Evolutionary conservation across 2,888 invertebrate species (phyloP), one percentile per base, ranked within the genome.

Genomic region (Meandrusa payeni): DNA sequence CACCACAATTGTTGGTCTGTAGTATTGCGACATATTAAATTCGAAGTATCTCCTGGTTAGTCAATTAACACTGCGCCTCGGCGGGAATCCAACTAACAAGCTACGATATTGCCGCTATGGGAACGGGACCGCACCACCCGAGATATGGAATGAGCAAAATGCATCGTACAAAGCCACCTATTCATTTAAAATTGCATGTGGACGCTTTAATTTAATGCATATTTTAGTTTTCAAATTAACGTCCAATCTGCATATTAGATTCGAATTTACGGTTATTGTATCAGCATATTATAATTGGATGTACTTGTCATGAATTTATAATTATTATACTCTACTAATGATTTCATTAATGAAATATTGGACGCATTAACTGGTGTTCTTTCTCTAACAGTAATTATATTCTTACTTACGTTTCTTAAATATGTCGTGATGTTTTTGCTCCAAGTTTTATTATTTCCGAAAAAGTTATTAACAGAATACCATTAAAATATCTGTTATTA

Each of bases 31-130:
- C 49, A 40, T 51, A 63, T 66, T 59, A 59, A 60, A 55, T 48
- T 57, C 54, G 53, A 64, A 59, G 62, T 63, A 67, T 61, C 58
- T 60, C 58, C 54, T 56, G 58, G 62, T 69, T 69, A 67, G 65
- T 72, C 74, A 76, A 76, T 77, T 77, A 76, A 71, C 69, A 66
- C 61, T 59, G 57, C 54, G 61, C 57, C 60, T 64, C 49, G 47
- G 50, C 57, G 59, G 55, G 56, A 68, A 64, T 67, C 63, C 61
- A 41, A 59, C 72, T 72, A 76, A 76, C 74, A 69, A 72, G 74
- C 65, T 68, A 56, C 55, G 55, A 55, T 44, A 44, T 32, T 44
- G 32, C 43, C 27, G 32, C 13, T 32, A 31, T 32, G 32, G 32
- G 32, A 44, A 10, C 37, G 13, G 15, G 15, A 37, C 24, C 36